Percentiles rank a stretch among this genome's conserved stretches.
Evolutionary conservation across 1,140 invertebrate genomes (phyloP).

Genomic region (Drosophila setifemur): DNA sequence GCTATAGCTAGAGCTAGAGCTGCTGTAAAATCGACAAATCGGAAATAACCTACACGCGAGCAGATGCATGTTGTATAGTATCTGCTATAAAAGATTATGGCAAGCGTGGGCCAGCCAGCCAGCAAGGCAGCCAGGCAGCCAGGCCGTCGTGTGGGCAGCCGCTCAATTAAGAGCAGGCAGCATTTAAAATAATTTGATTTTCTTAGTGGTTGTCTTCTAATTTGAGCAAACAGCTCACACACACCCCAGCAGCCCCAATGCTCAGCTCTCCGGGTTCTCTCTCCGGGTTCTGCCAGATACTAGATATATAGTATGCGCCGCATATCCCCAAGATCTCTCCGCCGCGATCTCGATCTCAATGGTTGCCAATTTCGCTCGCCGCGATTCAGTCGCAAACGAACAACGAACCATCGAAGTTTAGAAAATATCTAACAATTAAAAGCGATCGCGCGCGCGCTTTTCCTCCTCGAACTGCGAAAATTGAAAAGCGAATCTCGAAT

Average conservation of each 20-base stretch:
- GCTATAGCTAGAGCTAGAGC: slow-evolving; percentile 1
- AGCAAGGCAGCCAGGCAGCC: not conserved
- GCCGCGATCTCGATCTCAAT: slow-evolving; percentile 23
- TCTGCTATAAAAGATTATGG: slow-evolving; percentile 35
- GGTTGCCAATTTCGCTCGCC: slow-evolving; percentile 72
- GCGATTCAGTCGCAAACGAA: slow-evolving; percentile 80
- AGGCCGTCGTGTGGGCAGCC: slow-evolving; percentile 58
- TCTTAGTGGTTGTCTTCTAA: slow-evolving; percentile 63
- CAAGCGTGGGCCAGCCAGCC: slow-evolving; percentile 50
- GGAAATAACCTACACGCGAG: slow-evolving; percentile 40
- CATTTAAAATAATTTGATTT: slow-evolving; percentile 77
- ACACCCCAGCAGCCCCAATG: slow-evolving; percentile 38
- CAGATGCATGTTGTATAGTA: not conserved
- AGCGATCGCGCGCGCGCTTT: slow-evolving; percentile 62
- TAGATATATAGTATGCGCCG: not conserved
- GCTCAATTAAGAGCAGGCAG: slow-evolving; percentile 74
- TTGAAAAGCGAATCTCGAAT: slow-evolving; percentile 15
- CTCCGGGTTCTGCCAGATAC: slow-evolving; percentile 25
- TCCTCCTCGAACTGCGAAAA: slow-evolving; percentile 36
- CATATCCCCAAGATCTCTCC: slow-evolving; percentile 39
- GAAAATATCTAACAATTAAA: slow-evolving; percentile 55
- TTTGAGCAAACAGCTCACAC: slow-evolving; percentile 49
- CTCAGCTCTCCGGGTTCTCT: too few species aligned
- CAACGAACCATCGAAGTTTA: slow-evolving; percentile 82
- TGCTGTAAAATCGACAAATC: slow-evolving; percentile 24